phyloP scores from a whole-genome alignment of 2,888 invertebrate genomes.

The Proisotoma minuta region DNA sequence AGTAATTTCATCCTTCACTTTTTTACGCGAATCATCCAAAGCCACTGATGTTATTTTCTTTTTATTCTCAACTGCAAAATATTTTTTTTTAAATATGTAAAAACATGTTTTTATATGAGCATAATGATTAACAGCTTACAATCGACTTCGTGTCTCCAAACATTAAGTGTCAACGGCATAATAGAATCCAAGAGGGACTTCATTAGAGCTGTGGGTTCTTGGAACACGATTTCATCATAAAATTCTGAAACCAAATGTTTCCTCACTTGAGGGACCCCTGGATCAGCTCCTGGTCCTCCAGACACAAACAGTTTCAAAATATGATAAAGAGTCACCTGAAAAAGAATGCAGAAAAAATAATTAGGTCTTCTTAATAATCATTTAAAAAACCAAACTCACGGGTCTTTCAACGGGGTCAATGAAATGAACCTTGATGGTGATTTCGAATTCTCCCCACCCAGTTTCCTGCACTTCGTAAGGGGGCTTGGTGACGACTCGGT shows the following conservation, averaged over 20 bases:
- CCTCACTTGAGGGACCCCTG: constrained; percentile 50
- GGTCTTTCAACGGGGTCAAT: constrained; percentile 92
- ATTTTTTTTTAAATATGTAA: no score
- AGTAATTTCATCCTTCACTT: constrained; percentile 73
- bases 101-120: no score
- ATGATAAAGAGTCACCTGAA: constrained; percentile 88
- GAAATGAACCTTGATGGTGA: constrained; percentile 95
- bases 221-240: constrained; percentile 93
- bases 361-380: no score
- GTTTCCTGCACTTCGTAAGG: constrained; percentile 90
- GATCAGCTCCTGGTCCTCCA: constrained; percentile 53
- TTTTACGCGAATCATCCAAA: constrained; percentile 72
- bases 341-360: constrained; percentile 28
- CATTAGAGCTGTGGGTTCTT: constrained; percentile 84
- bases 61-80: constrained; percentile 77
- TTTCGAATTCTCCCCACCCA: constrained; percentile 99
- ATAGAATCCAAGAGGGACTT: constrained; percentile 76
- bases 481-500: constrained; percentile 86
- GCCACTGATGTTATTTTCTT: constrained; percentile 73
- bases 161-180: constrained; percentile 65
- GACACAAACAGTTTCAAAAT: constrained; percentile 88
- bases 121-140: constrained; percentile 68
- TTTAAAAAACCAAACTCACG: constrained; percentile 61
- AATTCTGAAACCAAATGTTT: constrained; percentile 82
- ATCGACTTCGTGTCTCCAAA: constrained; percentile 81